Percentiles rank a stretch among this genome's conserved stretches.
Conservation (phyloP, 1,140 invertebrate genomes). For the Eurosta solidaginis region DNA sequence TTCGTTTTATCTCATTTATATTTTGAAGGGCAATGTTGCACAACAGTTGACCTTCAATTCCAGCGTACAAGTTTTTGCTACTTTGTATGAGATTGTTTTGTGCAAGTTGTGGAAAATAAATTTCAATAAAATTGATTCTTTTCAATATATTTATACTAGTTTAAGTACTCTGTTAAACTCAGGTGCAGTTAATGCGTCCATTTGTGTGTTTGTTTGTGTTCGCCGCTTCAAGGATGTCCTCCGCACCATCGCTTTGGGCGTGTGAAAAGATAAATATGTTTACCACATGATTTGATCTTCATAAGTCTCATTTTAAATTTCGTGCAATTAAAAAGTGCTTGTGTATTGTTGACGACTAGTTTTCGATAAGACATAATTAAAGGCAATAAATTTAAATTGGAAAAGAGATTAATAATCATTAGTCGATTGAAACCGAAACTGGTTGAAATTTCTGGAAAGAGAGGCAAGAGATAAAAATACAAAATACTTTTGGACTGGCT, state of each 20-base stretch:
- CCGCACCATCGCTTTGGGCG: background rate
- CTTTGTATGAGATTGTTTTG: background rate
- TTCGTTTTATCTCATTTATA: background rate
- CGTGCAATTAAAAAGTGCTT: constrained; percentile 6
- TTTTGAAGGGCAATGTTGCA: constrained; percentile 25
- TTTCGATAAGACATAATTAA: background rate
- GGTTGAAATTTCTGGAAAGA: too few species aligned
- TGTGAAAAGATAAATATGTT: constrained; percentile 11
- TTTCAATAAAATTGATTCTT: background rate
- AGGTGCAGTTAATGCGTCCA: background rate
- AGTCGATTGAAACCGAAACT: too few species aligned
- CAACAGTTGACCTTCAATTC: constrained; percentile 2
- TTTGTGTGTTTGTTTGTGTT: background rate
- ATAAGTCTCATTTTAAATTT: background rate
- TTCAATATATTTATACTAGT: background rate
- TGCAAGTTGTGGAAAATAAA: background rate
- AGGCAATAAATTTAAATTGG: background rate
- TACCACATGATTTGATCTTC: background rate
- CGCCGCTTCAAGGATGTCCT: background rate
- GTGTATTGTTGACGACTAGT: background rate
- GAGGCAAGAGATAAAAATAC: too few species aligned
- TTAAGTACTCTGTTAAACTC: too few species aligned
- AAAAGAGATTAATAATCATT: too few species aligned
- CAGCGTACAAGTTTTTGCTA: background rate
- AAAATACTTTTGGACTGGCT: too few species aligned